Base-by-base conservation (phyloP, 2,888 invertebrate genomes). In the Drymonia ruficornis region DNA sequence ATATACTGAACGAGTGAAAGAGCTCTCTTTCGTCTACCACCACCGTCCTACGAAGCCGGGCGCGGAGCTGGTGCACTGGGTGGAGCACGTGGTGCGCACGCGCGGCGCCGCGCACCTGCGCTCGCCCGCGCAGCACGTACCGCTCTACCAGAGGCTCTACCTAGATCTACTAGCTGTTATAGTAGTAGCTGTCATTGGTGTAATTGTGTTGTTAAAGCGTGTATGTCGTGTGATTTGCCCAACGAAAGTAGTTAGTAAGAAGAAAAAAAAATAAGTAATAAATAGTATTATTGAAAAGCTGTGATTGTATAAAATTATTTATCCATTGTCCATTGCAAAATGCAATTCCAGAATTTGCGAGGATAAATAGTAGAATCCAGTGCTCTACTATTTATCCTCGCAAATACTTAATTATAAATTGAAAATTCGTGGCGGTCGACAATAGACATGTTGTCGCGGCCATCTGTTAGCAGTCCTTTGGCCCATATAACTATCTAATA, bases 51-150 rank as follows among this genome's bases (percentile, higher is more conserved):
- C 93, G 54, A 83, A 89, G 12, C 93, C 95, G 0, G 75, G 94
- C 53, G 93, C 93, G 18, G 93, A 93, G 11, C 93, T 95, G 29
- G 82, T 94, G 44, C 95, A 94, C 85, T 95, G 95, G 95, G 91
- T 94, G 42, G 94, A 95, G 76, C 94, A 95, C 76, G 93, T 94
- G 11, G 91, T 91, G 3, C 81, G 87, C 51, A 93, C 94, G 1
- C 81, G 87, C 29, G 94, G 94, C 0, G 93, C 93, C 1, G 88
- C 86, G 9, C 86, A 94, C 67, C 72, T 89, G 6, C 70, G 73
- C 15, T 74, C 75, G 2, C 70, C 67, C 8, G 74, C 67, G 5
- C 15, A 72, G 3, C 18, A 61, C 45, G 36, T 75, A 16, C 67
- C 75, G 4, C 55, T 62, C 42, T 78, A 78, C 62, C 70, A 75